Evolutionary conservation across 2,888 invertebrate species (phyloP), one percentile per base, ranked within the genome.

Genomic region (Xanthia togata): DNA sequence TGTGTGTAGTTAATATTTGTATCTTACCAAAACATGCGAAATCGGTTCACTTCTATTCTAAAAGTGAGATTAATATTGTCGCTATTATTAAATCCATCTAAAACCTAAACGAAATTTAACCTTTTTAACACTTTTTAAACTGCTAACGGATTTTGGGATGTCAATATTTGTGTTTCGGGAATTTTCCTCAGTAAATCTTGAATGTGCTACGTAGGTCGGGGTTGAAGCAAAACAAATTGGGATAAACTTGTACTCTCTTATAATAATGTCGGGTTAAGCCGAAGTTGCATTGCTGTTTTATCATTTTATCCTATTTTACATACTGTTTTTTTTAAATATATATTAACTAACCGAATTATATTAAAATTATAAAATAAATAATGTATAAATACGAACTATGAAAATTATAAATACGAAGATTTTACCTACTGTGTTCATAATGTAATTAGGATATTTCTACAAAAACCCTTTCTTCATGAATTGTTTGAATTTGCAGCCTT

Each of bases 71-170:
- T 70, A 35, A 41, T 17, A 76, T 17, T 11, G 4, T 26, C 31
- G 5, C 4, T 35, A 20, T 50, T 41, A 17, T 50, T 65, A 38
- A 83, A 67, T 73, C 60, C 64, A 70, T 63, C 9, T 83, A 73
- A 53, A 63, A 59, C 38, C 38, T 57, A 44, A 83, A 70, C 17
- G 55, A 69, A 79, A 44, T 67, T 84, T 44, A 79, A 67, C 50
- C 20, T 60, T 73, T 73, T 62, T 59, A 81, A 73, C 53, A 67
- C 59, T 73, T 82, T 65, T 70, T 70, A 81, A 79, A 73, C 53
- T 64, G 65, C 53, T 72, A 11, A 57, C 64, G 59, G 55, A 59
- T 67, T 83, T 57, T 64, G 26, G 23, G 23, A 23, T 81, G 67
- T 69, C 70, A 76, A 60, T 65, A 62, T 72, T 67, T 67, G 55